phyloP scores from a whole-genome alignment of 1,140 invertebrate genomes.

The Drosophila quadrilineata region DNA sequence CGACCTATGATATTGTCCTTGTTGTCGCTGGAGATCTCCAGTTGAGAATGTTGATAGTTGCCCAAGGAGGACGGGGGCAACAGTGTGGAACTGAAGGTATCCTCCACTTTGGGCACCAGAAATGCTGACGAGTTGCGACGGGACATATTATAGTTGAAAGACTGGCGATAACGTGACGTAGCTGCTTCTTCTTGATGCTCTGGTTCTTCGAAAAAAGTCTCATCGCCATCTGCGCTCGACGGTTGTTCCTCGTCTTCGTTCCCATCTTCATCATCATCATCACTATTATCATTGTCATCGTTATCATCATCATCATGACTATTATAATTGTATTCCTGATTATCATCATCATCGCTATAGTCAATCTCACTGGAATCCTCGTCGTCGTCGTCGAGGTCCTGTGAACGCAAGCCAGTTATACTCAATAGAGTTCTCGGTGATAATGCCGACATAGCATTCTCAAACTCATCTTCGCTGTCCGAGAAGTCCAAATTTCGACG shows the following conservation, averaged over 20 bases:
- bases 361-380: slow-evolving; percentile 68
- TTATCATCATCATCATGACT: too few species aligned
- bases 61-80: slow-evolving; percentile 13
- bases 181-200: background rate
- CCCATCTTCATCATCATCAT: slow-evolving; percentile 19
- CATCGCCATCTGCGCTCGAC: background rate
- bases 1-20: slow-evolving; percentile 33
- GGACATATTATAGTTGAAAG: background rate
- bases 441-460: slow-evolving; percentile 51
- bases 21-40: slow-evolving; percentile 56
- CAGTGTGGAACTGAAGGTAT: slow-evolving; percentile 60
- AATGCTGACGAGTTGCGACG: slow-evolving; percentile 57
- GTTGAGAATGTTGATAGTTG: background rate
- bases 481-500: too few species aligned
- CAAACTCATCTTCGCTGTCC: slow-evolving; percentile 62
- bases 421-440: slow-evolving; percentile 73
- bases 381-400: slow-evolving; percentile 50
- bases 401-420: slow-evolving; percentile 65
- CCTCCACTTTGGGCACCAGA: slow-evolving; percentile 46
- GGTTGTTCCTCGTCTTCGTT: background rate
- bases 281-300: slow-evolving; percentile 12
- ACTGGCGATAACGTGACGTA: slow-evolving; percentile 1
- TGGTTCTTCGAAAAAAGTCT: background rate
- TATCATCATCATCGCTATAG: slow-evolving; percentile 39
- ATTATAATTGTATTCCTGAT: too few species aligned